A percentile compares a stretch with the other conserved stretches of the same genome.
phyloP scores from a whole-genome alignment of 2,113 vertebrate species.

The Scomber scombrus region DNA sequence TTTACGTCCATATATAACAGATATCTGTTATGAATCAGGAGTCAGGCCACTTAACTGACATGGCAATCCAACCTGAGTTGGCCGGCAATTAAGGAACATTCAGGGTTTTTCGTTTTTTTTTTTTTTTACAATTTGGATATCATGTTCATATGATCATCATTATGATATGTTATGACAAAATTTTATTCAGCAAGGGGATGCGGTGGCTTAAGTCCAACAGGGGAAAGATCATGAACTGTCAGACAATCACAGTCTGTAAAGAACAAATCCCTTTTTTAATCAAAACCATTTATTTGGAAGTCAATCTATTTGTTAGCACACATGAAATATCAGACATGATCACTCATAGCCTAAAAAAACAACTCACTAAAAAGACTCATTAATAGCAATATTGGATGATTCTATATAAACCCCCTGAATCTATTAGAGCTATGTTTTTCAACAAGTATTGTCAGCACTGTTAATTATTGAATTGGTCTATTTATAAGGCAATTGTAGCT shows the following conservation, averaged over 20 bases:
- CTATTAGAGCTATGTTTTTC: background rate
- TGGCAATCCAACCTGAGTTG: background rate
- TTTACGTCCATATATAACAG: constrained; percentile 39
- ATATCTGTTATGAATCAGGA: constrained; percentile 40
- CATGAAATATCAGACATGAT: background rate
- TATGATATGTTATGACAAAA: background rate
- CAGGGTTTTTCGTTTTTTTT: too few relatives aligned
- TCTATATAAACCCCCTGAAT: background rate
- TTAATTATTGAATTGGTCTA: background rate
- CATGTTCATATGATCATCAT: background rate
- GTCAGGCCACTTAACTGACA: constrained; percentile 9
- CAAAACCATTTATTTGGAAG: background rate
- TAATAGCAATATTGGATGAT: background rate
- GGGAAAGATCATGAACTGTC: background rate
- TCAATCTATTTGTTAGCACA: background rate
- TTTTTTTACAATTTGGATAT: background rate
- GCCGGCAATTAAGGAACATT: background rate
- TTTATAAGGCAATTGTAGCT: background rate
- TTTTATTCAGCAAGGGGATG: background rate
- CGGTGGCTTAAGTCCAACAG: background rate
- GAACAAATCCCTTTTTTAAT: background rate
- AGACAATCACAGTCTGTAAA: background rate
- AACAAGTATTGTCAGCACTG: background rate
- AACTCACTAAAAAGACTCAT: background rate
- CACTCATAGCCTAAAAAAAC: background rate